Conservation (phyloP, 2,113 vertebrate species). For the Pithys albifrons region DNA sequence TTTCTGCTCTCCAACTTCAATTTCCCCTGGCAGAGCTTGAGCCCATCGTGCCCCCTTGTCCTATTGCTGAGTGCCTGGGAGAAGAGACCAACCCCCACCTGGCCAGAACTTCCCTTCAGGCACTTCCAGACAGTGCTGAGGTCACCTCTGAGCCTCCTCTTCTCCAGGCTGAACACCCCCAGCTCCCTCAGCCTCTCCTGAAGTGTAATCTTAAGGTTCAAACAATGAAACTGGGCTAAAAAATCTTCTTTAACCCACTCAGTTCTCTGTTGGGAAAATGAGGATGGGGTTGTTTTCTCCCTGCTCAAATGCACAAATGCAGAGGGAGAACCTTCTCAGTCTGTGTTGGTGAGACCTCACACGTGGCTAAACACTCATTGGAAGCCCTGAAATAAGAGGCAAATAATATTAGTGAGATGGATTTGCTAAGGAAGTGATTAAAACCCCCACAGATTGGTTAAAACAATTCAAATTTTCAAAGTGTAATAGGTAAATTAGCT, state of each 20-base stretch:
- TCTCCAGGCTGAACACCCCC: too few species aligned
- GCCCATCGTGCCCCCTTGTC: too few species aligned
- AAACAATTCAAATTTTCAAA: background rate
- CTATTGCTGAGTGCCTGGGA: too few species aligned
- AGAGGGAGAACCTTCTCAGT: background rate
- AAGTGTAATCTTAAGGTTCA: background rate
- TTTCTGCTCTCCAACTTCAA: too few species aligned
- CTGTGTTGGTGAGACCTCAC: background rate
- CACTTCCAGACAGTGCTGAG: too few species aligned
- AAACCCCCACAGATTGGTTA: background rate
- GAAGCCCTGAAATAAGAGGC: background rate
- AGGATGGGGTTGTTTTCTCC: background rate
- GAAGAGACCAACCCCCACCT: too few species aligned
- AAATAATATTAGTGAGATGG: background rate
- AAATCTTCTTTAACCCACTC: background rate
- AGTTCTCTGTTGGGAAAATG: background rate
- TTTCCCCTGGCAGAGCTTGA: too few species aligned
- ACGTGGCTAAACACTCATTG: background rate
- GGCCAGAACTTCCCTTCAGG: too few species aligned
- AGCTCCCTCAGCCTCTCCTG: too few species aligned
- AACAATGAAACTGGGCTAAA: background rate
- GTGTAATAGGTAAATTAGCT: background rate
- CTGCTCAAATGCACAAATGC: background rate
- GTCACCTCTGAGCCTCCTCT: too few species aligned
- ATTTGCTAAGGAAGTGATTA: background rate